Evolutionary conservation across 2,888 invertebrate species (phyloP), one percentile per base, ranked within the genome.

Genomic region (Parnassius orleans): DNA sequence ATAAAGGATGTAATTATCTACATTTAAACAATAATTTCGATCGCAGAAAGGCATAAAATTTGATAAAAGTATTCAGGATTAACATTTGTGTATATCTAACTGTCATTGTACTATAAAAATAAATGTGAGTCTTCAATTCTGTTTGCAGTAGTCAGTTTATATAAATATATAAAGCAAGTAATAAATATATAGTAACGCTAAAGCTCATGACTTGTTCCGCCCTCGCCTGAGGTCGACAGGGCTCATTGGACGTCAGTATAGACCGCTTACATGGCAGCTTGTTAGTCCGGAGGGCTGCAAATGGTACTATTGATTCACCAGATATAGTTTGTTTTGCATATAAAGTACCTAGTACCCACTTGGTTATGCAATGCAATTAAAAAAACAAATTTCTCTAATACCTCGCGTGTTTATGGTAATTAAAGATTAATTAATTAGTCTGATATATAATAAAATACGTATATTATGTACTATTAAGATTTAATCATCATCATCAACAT

Each of bases 251-350:
- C 69, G 68, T 71, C 72, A 63, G 66, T 64, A 68, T 57, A 61
- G 55, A 66, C 66, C 65, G 64, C 68, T 68, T 70, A 74, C 70
- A 72, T 68, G 73, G 71, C 72, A 69, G 64, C 66, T 65, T 69
- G 70, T 68, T 69, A 72, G 70, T 67, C 68, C 68, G 41, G 57
- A 68, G 66, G 65, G 64, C 69, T 69, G 60, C 61, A 66, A 68
- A 70, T 67, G 63, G 66, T 46, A 53, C 60, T 53, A 58, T 62
- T 52, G 57, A 62, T 57, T 57, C 56, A 57, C 41, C 33, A 43
- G 10, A 53, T 53, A 53, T 50, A 56, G 41, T 53, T 33, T 43
- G 48, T 48, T 56, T 61, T 54, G 61, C 63, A 63, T 55, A 58
- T 61, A 54, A 51, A 57, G n/a, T 47, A 43, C 55, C 42, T 52